Conservation (phyloP, 2,888 invertebrate genomes). For the Microctonus brassicae region DNA sequence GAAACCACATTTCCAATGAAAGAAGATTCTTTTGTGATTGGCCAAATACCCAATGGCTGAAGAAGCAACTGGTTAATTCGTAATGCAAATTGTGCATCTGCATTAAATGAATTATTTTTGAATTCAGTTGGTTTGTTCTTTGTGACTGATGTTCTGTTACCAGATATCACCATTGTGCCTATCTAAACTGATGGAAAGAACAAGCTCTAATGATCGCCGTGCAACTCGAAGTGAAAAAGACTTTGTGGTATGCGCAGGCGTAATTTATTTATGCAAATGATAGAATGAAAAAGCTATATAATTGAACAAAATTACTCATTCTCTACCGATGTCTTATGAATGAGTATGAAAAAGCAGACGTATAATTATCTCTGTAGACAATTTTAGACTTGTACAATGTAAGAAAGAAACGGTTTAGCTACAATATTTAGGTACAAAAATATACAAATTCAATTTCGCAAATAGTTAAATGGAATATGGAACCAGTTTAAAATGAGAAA, state of each 20-base stretch:
- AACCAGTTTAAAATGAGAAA: too few relatives aligned
- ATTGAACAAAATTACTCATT: too few relatives aligned
- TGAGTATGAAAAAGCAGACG: too few relatives aligned
- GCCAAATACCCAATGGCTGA: conserved; percentile 48
- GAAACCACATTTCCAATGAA: neutral
- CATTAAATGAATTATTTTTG: neutral
- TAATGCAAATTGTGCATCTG: conserved; percentile 15
- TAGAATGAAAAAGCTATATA: neutral
- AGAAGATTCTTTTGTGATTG: neutral
- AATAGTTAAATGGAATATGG: too few relatives aligned
- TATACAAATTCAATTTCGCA: too few relatives aligned
- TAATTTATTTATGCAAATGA: too few relatives aligned
- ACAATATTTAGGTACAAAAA: too few relatives aligned
- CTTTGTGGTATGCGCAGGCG: neutral
- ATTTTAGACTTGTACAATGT: too few relatives aligned
- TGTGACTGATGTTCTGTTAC: neutral
- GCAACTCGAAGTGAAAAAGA: neutral
- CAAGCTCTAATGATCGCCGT: neutral
- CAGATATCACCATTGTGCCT: neutral
- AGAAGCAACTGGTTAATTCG: conserved; percentile 56
- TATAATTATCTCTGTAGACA: too few relatives aligned
- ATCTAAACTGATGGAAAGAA: neutral
- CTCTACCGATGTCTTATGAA: too few relatives aligned
- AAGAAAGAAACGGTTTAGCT: too few relatives aligned
- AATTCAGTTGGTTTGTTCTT: neutral